Conservation (phyloP, 1,140 invertebrate species). For the Galleria mellonella region DNA sequence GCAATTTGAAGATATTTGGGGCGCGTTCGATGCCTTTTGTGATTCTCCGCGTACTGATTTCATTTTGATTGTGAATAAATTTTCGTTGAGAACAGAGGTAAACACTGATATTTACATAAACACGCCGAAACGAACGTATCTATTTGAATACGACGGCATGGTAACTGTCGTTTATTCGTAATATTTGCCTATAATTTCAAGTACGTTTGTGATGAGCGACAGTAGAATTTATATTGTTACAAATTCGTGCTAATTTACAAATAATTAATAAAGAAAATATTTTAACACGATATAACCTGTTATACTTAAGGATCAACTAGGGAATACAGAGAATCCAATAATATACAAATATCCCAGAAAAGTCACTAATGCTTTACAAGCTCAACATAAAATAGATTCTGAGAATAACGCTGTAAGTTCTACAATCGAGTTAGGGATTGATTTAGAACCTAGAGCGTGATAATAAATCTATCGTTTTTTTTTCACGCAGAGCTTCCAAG, state of each 20-base stretch:
- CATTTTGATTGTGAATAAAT: conserved; percentile 36
- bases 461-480: conserved; percentile 29
- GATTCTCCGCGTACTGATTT: conserved; percentile 28
- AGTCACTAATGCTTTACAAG: too few species aligned
- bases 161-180: neutral
- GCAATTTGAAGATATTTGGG: conserved; percentile 36
- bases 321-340: too few species aligned
- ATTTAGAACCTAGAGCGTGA: neutral
- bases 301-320: too few species aligned
- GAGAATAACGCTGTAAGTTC: too few species aligned
- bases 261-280: too few species aligned
- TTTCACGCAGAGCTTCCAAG: conserved; percentile 84
- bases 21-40: conserved; percentile 20
- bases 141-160: conserved; percentile 5
- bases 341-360: too few species aligned
- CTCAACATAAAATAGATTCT: too few species aligned
- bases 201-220: neutral
- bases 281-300: too few species aligned
- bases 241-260: too few species aligned
- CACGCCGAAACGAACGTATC: conserved; percentile 3
- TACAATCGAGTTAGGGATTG: conserved; percentile 16
- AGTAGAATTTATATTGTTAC: too few species aligned
- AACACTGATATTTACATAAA: conserved; percentile 18
- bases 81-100: conserved; percentile 17
- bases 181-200: conserved; percentile 1